These are phyloP conservation scores for Staurois parvus DNA, from an alignment of 2,797 vertebrate species.

Conservation along the genomic window DNA sequence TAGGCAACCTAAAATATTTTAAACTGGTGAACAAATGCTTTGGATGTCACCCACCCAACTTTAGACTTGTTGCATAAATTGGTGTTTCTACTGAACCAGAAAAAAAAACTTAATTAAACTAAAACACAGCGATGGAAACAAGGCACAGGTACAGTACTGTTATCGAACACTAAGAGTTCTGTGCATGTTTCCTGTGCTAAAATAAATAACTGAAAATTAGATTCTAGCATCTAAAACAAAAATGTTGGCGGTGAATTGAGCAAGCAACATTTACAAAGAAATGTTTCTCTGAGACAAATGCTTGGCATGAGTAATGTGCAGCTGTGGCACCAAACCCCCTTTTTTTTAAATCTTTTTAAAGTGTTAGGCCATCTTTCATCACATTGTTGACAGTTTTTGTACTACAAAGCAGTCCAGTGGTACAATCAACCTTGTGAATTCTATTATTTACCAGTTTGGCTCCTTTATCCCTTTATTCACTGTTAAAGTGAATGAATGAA, in stretches of 20 bases:
- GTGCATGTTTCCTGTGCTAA: conserved; percentile 32
- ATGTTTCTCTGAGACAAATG: conserved; percentile 4
- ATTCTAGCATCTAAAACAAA: conserved; percentile 5
- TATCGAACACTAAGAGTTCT: conserved; percentile 7
- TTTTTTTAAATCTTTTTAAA: neutral
- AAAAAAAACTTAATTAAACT: neutral
- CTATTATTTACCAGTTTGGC: neutral
- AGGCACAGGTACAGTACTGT: conserved; percentile 23
- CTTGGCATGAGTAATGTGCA: neutral
- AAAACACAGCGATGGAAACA: conserved; percentile 4
- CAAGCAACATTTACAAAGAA: conserved; percentile 18
- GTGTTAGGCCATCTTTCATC: neutral
- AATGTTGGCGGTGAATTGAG: neutral
- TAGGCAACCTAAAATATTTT: conserved; percentile 6
- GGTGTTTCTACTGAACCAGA: neutral
- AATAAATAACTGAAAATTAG: conserved; percentile 29
- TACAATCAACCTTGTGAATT: neutral
- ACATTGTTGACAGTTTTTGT: neutral
- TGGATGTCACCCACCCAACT: neutral
- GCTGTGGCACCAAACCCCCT: neutral
- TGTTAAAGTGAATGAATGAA: neutral
- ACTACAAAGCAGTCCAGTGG: neutral
- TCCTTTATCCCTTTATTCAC: neutral
- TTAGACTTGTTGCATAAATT: neutral
- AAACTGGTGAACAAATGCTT: neutral